These are phyloP conservation scores for Drosophila kurseongensis DNA, from an alignment of 1,140 invertebrate genomes.

Conservation along the genomic window DNA sequence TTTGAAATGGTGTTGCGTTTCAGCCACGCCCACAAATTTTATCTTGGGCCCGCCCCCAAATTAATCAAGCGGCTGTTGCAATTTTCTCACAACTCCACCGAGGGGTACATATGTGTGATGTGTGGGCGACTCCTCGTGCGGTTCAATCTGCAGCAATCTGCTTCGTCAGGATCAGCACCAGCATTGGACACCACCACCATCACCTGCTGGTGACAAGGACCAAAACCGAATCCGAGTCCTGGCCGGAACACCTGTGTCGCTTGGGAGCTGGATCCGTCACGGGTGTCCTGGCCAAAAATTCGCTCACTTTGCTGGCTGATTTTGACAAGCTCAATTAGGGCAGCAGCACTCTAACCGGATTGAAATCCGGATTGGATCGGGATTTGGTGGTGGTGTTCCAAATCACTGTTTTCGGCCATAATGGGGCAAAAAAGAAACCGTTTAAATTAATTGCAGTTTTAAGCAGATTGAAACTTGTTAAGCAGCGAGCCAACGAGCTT, in stretches of 20 bases:
- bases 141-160: conserved; percentile 36
- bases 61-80: conserved; percentile 80
- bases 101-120: neutral
- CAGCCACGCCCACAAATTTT: conserved; percentile 74
- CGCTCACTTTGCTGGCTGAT: conserved; percentile 32
- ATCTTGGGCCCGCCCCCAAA: conserved; percentile 64
- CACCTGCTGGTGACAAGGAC: conserved; percentile 53
- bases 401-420: conserved; percentile 44
- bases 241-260: conserved; percentile 15
- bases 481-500: conserved; percentile 42
- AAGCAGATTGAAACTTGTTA: conserved; percentile 78
- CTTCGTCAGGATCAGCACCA: conserved; percentile 42
- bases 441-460: conserved; percentile 79
- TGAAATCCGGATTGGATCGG: conserved; percentile 22
- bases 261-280: conserved; percentile 11
- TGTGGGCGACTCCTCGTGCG: conserved; percentile 11
- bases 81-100: conserved; percentile 43
- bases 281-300: conserved; percentile 23
- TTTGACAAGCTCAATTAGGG: conserved; percentile 78
- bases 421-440: conserved; percentile 42
- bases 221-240: conserved; percentile 9
- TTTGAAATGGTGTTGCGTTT: conserved; percentile 68
- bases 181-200: conserved; percentile 39
- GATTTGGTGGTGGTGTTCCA: conserved; percentile 13
- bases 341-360: conserved; percentile 45